Conservation (phyloP, 2,888 invertebrate genomes). For the Nezara viridula region DNA sequence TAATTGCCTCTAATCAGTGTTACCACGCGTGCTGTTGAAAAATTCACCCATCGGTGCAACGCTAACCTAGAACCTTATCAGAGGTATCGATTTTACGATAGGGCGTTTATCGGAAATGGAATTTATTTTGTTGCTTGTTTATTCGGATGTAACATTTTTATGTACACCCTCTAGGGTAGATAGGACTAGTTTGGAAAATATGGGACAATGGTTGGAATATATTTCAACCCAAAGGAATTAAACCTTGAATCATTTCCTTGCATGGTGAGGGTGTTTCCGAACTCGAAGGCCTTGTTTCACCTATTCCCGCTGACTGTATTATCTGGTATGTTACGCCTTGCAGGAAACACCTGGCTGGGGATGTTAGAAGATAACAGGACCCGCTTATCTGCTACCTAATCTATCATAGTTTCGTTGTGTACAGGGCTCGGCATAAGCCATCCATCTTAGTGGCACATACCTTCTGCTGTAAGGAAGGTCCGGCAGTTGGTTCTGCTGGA, state of each 20-base stretch:
- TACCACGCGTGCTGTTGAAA: slow-evolving; percentile 16
- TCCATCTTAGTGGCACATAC: slow-evolving; percentile 47
- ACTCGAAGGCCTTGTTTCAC: neutral
- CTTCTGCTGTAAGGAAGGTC: slow-evolving; percentile 26
- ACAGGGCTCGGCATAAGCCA: neutral
- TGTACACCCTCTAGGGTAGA: no score
- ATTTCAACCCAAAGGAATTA: neutral
- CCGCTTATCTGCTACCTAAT: slow-evolving; percentile 11
- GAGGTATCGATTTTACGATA: neutral
- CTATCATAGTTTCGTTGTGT: slow-evolving; percentile 46
- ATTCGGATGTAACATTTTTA: no score
- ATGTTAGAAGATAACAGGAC: slow-evolving; percentile 33
- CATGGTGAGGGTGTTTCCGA: neutral
- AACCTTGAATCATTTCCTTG: neutral
- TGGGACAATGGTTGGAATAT: neutral
- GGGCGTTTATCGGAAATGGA: neutral
- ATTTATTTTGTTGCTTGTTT: neutral
- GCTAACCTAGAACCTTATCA: neutral
- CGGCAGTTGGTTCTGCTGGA: neutral
- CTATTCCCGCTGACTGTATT: neutral
- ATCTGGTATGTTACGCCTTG: neutral
- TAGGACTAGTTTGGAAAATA: no score
- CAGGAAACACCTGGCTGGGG: neutral
- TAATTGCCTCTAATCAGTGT: slow-evolving; percentile 26
- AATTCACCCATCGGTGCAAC: neutral